These are phyloP conservation scores for Cremastobaeus sp. DNA, from an alignment of 2,888 invertebrate genomes.

Conservation along the genomic window DNA sequence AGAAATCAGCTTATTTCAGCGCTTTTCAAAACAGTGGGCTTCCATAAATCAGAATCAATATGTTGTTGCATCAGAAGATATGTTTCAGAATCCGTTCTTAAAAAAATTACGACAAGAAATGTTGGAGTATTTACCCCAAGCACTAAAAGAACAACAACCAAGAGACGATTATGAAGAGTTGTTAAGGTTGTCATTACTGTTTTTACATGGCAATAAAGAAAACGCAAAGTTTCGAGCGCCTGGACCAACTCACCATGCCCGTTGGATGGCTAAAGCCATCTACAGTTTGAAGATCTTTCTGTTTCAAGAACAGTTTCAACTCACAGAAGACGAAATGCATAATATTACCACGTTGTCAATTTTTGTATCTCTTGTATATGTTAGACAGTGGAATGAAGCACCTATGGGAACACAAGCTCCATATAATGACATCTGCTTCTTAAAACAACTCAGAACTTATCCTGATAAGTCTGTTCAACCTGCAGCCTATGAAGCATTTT, in stretches of 20 bases:
- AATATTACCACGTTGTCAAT: not conserved
- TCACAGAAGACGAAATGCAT: constrained; percentile 2
- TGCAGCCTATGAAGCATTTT: not conserved
- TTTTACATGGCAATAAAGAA: constrained; percentile 9
- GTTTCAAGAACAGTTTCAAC: constrained; percentile 15
- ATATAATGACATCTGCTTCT: not conserved
- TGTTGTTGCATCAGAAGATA: constrained; percentile 1
- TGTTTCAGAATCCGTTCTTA: constrained; percentile 1
- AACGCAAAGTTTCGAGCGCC: constrained; percentile 18
- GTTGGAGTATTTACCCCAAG: constrained; percentile 2
- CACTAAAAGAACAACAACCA: constrained; percentile 8
- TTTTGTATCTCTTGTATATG: constrained; percentile 10
- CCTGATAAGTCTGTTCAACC: not conserved
- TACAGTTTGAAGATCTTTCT: too few species aligned
- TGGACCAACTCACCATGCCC: too few species aligned
- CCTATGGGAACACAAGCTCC: constrained; percentile 7
- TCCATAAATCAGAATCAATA: constrained; percentile 4
- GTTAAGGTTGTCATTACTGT: constrained; percentile 15
- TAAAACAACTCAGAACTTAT: constrained; percentile 7
- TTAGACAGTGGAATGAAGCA: not conserved
- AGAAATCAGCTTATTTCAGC: not conserved
- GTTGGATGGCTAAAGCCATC: too few species aligned
- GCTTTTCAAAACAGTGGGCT: constrained; percentile 11
- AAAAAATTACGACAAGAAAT: constrained; percentile 12
- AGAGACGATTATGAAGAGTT: constrained; percentile 36